Conservation (phyloP, 1,140 invertebrate species). For the Andrena cerasifolii region DNA sequence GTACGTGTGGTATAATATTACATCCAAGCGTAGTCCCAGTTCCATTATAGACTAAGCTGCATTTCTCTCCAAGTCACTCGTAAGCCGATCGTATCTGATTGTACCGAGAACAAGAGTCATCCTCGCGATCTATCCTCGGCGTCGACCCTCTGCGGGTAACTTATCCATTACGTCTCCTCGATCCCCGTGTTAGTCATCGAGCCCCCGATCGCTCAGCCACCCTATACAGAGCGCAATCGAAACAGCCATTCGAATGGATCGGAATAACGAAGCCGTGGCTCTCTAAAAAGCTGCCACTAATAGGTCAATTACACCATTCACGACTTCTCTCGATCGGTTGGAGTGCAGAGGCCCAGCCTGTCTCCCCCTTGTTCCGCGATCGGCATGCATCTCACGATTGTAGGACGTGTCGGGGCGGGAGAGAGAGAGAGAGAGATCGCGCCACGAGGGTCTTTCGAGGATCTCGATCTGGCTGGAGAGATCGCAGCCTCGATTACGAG, state of each 20-base stretch:
- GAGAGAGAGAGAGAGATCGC: background rate
- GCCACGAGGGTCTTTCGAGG: slow-evolving; percentile 38
- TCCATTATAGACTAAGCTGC: too few species aligned
- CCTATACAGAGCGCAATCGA: background rate
- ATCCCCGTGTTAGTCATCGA: slow-evolving; percentile 17
- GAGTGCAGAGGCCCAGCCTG: too few species aligned
- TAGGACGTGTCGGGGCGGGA: slow-evolving; percentile 20
- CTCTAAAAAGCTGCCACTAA: slow-evolving; percentile 41
- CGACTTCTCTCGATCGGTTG: slow-evolving; percentile 13
- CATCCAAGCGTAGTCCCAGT: too few species aligned
- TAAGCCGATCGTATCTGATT: too few species aligned
- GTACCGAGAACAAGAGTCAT: too few species aligned
- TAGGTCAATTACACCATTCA: slow-evolving; percentile 48
- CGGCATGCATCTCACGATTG: slow-evolving; percentile 42
- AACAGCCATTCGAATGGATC: background rate
- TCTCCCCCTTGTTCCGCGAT: slow-evolving; percentile 19
- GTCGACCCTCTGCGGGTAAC: too few species aligned
- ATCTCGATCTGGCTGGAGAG: slow-evolving; percentile 47
- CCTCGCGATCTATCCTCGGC: too few species aligned
- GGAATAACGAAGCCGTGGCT: slow-evolving; percentile 40
- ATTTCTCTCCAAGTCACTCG: too few species aligned
- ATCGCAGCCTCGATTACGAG: slow-evolving; percentile 52
- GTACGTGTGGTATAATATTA: too few species aligned
- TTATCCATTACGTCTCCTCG: background rate
- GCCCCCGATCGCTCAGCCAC: background rate